These are phyloP conservation scores for Chaetodon trifasciatus DNA, from an alignment of 2,797 vertebrate genomes.

Conservation along the genomic window DNA sequence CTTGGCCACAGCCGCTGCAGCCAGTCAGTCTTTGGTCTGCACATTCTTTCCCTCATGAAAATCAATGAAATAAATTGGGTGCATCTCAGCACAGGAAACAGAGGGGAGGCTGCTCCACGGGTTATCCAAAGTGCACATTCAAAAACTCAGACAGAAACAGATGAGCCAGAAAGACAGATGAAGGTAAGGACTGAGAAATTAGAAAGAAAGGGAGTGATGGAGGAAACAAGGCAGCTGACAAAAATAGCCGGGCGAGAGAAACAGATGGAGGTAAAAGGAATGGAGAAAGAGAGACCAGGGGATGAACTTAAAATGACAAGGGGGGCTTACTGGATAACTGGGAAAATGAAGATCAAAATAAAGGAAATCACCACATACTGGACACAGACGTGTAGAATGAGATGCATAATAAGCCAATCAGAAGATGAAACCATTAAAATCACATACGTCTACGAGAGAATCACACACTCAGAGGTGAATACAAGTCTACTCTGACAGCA, in stretches of 20 bases:
- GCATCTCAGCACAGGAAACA: conserved; percentile 81
- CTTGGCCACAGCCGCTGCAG: conserved; percentile 70
- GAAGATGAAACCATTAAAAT: conserved; percentile 32
- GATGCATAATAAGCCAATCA: conserved; percentile 21
- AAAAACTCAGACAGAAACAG: conserved; percentile 80
- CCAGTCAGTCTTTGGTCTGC: conserved; percentile 78
- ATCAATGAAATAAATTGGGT: conserved; percentile 85
- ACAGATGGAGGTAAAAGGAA: conserved; percentile 46
- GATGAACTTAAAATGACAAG: conserved; percentile 42
- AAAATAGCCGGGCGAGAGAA: conserved; percentile 46
- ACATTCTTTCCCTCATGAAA: conserved; percentile 75
- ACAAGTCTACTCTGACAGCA: conserved; percentile 21
- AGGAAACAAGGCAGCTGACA: conserved; percentile 34
- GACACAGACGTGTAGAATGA: conserved; percentile 1
- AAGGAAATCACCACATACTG: conserved; percentile 27
- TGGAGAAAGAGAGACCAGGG: conserved; percentile 31
- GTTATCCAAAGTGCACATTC: conserved; percentile 88
- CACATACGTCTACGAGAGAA: conserved; percentile 7
- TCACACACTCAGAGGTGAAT: conserved; percentile 2
- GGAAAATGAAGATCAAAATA: conserved; percentile 18
- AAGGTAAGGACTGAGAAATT: conserved; percentile 41
- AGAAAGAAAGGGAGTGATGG: conserved; percentile 40
- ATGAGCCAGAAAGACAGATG: conserved; percentile 72
- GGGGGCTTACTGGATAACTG: conserved; percentile 28
- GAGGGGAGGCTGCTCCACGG: conserved; percentile 75